phyloP scores from a whole-genome alignment of 1,140 invertebrate species.

The Heterodera carotae region DNA sequence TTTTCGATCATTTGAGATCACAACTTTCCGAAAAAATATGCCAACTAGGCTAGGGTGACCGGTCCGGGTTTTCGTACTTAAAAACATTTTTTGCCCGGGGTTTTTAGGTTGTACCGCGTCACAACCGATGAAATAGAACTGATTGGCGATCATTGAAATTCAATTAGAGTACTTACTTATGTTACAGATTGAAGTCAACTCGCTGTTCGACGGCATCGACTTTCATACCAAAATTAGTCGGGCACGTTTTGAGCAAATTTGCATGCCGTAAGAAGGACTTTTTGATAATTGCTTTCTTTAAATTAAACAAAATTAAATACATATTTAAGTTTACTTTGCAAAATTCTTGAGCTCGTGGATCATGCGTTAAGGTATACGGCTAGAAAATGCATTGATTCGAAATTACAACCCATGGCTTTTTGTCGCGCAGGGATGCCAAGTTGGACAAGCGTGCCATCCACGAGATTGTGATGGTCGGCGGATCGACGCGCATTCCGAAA shows the following conservation, averaged over 20 bases:
- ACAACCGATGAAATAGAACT: neutral
- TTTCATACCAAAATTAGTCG: constrained; percentile 93
- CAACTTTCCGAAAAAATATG: too few species aligned
- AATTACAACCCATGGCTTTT: neutral
- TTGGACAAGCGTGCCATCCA: constrained; percentile 87
- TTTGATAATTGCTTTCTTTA: too few species aligned
- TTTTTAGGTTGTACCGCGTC: too few species aligned
- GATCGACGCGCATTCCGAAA: constrained; percentile 97
- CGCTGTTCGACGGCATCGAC: constrained; percentile 90
- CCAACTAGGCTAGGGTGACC: too few species aligned
- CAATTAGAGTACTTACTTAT: too few species aligned
- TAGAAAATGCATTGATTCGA: too few species aligned
- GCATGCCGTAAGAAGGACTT: constrained; percentile 70
- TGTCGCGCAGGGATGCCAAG: constrained; percentile 80
- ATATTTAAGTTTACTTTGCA: constrained; percentile 76
- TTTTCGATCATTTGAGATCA: too few species aligned
- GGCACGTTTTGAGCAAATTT: constrained; percentile 90
- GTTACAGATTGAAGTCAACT: constrained; percentile 84
- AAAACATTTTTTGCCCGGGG: too few species aligned
- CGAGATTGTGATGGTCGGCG: constrained; percentile 94
- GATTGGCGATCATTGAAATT: constrained; percentile 52
- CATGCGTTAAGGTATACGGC: constrained; percentile 73
- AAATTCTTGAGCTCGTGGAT: constrained; percentile 90
- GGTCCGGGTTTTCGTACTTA: too few species aligned
- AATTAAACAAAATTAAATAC: too few species aligned